Conservation (phyloP, 2,888 invertebrate genomes). For the Rhingia rostrata region DNA sequence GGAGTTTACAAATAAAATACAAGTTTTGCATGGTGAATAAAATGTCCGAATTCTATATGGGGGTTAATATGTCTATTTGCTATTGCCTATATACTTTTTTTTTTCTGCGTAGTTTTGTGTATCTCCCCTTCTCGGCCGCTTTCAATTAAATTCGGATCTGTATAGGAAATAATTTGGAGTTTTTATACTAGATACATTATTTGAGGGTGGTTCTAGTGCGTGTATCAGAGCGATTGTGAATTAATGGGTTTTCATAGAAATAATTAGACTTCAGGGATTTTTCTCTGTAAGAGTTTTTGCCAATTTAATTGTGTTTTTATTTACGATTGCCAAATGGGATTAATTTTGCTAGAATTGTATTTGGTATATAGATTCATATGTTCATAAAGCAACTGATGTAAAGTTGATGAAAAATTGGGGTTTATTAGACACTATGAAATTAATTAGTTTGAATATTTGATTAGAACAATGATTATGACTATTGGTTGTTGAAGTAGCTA, state of each 20-base stretch:
- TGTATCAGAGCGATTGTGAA: slow-evolving; percentile 12
- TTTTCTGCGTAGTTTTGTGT: slow-evolving; percentile 2
- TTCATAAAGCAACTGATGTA: too few relatives aligned
- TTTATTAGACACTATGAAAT: too few relatives aligned
- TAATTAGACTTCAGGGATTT: slow-evolving; percentile 52
- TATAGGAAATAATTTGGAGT: slow-evolving; percentile 34
- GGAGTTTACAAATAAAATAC: slow-evolving; percentile 16
- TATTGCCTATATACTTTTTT: slow-evolving; percentile 5
- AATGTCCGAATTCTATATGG: slow-evolving; percentile 24
- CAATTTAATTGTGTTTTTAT: neutral
- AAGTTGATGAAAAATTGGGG: too few relatives aligned
- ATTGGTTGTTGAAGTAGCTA: too few relatives aligned
- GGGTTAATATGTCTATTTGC: slow-evolving; percentile 46
- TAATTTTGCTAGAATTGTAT: slow-evolving; percentile 28
- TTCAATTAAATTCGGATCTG: slow-evolving; percentile 40
- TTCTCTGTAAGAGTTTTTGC: slow-evolving; percentile 2
- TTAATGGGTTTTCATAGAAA: slow-evolving; percentile 56
- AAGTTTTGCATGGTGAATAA: slow-evolving; percentile 35
- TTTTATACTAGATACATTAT: slow-evolving; percentile 30
- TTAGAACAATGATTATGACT: too few relatives aligned
- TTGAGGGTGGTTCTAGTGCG: slow-evolving; percentile 12
- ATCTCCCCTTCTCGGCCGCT: slow-evolving; percentile 13
- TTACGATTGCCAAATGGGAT: slow-evolving; percentile 44
- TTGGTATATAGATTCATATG: too few relatives aligned
- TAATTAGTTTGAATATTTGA: too few relatives aligned